Percentiles rank a stretch among this genome's conserved stretches.
Evolutionary conservation across 2,888 invertebrate species (phyloP).

Genomic region (Trissolcus brochymenae): DNA sequence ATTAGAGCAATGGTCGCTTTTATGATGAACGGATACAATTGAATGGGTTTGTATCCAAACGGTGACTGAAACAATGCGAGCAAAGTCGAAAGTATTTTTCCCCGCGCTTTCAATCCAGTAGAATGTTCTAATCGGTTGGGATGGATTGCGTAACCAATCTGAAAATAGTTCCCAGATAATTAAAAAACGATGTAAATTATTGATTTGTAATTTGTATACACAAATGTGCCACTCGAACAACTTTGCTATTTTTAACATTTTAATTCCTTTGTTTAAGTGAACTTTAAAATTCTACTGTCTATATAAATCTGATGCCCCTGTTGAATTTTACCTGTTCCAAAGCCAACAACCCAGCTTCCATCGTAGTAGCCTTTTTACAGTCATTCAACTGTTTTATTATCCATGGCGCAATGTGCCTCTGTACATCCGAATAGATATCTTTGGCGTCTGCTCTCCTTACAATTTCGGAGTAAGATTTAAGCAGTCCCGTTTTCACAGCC

Average conservation of each 20-base stretch:
- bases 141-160: constrained; percentile 68
- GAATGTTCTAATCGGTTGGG: constrained; percentile 64
- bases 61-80: constrained; percentile 66
- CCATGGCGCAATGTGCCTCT: constrained; percentile 69
- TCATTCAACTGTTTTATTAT: constrained; percentile 67
- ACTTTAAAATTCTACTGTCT: too few species aligned
- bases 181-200: too few species aligned
- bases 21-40: constrained; percentile 67
- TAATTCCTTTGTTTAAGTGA: too few species aligned
- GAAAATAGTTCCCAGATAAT: background rate
- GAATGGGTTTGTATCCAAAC: constrained; percentile 68
- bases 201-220: too few species aligned
- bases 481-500: constrained; percentile 67
- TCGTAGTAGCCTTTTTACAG: constrained; percentile 65
- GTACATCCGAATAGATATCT: constrained; percentile 61
- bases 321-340: constrained; percentile 65
- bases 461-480: constrained; percentile 69
- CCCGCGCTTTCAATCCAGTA: constrained; percentile 63
- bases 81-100: constrained; percentile 64
- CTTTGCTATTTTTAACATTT: too few species aligned
- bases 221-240: too few species aligned
- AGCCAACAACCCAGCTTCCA: constrained; percentile 68
- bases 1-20: constrained; percentile 66
- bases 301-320: too few species aligned
- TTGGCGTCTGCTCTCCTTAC: constrained; percentile 62